Evolutionary conservation across 2,888 invertebrate genomes (phyloP), one percentile per base, ranked within the genome.

Genomic region (Oxyscelio sp.): DNA sequence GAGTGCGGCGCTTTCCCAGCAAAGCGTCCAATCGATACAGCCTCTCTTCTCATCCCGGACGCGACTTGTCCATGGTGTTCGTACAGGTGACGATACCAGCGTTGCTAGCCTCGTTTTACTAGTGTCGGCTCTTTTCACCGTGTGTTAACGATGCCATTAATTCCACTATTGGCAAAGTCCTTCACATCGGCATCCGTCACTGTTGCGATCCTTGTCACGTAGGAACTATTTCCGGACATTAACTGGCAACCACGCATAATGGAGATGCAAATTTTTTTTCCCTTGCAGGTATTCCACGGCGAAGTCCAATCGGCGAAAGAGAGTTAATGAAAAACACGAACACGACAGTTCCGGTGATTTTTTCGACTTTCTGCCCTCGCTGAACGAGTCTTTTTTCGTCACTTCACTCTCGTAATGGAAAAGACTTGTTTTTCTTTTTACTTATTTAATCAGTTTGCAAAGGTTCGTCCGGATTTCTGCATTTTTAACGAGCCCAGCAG

Each of bases 21-120:
- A 88, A 91, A 91, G 89, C 91, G 85, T 90, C 89, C 91, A 92
- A 93, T 93, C 93, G 92, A 93, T 93, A 93, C 92, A 93, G 93
- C 93, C 90, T 93, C 91, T 89, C 91, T 89, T 88, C 74, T 66
- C 89, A 82, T 87, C 86, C 87, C 88, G 82, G 87, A 80, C 86
- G 71, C 83, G 75, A 80, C 80, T 78, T 74, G 73, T 81, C 61
- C 66, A 61, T 27, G 74, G 59, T 74, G 68, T 74, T 85, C 75
- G 80, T 80, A 77, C 68, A 85, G 80, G 82, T 85, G 84, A 79
- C 86, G 59, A 71, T 68, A 78, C 83, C 56, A 81, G 74, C 80
- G 56, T 75, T 63, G 80, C 58, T 66, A 43, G 65, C n/a, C 59
- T 59, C 59, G 59, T 43, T n/a, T n/a, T n/a, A 13, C 24, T 38